Conservation (phyloP, 2,888 invertebrate genomes). For the Protonemura montana region DNA sequence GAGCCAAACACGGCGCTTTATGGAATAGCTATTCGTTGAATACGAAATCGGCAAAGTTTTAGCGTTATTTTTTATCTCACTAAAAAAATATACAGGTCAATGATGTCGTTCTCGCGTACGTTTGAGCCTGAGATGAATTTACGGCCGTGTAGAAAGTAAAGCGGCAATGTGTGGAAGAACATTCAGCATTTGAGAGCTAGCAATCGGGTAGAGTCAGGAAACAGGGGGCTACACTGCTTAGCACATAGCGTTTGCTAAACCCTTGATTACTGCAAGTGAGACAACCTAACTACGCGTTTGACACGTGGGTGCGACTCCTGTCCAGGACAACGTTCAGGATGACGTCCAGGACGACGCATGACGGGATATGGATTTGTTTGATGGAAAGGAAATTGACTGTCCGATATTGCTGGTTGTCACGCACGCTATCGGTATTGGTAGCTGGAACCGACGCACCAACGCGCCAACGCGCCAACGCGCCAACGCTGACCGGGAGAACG, state of each 20-base stretch:
- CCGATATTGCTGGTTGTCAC: slow-evolving; percentile 17
- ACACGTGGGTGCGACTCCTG: not conserved
- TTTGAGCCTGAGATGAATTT: not conserved
- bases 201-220: not conserved
- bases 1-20: not conserved
- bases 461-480: too few species aligned
- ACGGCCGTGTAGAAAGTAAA: not conserved
- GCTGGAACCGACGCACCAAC: too few species aligned
- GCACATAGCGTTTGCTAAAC: not conserved
- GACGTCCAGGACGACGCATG: not conserved
- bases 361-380: slow-evolving; percentile 23
- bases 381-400: slow-evolving; percentile 37
- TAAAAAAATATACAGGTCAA: not conserved
- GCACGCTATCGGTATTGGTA: not conserved
- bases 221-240: not conserved
- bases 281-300: not conserved
- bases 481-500: not conserved
- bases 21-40: not conserved
- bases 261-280: not conserved
- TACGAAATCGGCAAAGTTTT: not conserved
- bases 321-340: too few species aligned
- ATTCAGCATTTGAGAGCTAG: not conserved
- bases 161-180: not conserved
- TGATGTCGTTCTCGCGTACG: not conserved
- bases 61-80: not conserved